Evolutionary conservation across 2,888 invertebrate species (phyloP).

Genomic region (Meganola albula): DNA sequence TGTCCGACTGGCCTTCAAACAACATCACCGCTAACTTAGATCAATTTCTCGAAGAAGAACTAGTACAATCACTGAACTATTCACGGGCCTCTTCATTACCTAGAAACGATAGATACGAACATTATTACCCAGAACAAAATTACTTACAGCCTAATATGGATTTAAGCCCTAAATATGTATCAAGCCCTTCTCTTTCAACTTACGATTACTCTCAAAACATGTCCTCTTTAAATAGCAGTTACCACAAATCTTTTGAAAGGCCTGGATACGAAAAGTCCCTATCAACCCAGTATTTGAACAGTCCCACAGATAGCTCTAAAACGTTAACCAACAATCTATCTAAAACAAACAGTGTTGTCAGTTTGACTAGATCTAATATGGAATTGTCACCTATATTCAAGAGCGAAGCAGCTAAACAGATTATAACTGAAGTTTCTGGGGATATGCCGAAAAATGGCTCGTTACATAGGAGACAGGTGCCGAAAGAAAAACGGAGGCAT

Average conservation of each 20-base stretch:
- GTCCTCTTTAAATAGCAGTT: slow-evolving; percentile 63
- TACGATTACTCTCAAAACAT: slow-evolving; percentile 67
- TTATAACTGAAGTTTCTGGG: slow-evolving; percentile 87
- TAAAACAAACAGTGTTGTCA: slow-evolving; percentile 67
- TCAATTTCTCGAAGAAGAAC: slow-evolving; percentile 69
- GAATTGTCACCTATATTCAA: slow-evolving; percentile 89
- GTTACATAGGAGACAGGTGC: slow-evolving; percentile 82
- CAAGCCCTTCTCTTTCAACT: slow-evolving; percentile 67
- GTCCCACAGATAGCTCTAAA: slow-evolving; percentile 65
- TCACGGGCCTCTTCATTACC: slow-evolving; percentile 75
- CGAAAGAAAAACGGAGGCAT: slow-evolving; percentile 89
- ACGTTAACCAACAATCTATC: slow-evolving; percentile 69
- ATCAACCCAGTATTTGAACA: slow-evolving; percentile 66
- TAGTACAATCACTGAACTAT: slow-evolving; percentile 56
- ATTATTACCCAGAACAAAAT: slow-evolving; percentile 52
- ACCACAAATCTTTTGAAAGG: slow-evolving; percentile 58
- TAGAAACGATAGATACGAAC: slow-evolving; percentile 61
- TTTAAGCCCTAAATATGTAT: slow-evolving; percentile 66
- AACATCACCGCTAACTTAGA: slow-evolving; percentile 63
- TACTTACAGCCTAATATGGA: slow-evolving; percentile 61
- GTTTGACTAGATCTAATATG: slow-evolving; percentile 64
- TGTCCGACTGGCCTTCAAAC: slow-evolving; percentile 64
- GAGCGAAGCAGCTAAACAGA: slow-evolving; percentile 91
- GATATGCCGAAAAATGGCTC: slow-evolving; percentile 76
- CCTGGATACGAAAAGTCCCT: slow-evolving; percentile 59